Evolutionary conservation across 2,797 vertebrate species (phyloP).

Genomic region (Uromys caudimaculatus): DNA sequence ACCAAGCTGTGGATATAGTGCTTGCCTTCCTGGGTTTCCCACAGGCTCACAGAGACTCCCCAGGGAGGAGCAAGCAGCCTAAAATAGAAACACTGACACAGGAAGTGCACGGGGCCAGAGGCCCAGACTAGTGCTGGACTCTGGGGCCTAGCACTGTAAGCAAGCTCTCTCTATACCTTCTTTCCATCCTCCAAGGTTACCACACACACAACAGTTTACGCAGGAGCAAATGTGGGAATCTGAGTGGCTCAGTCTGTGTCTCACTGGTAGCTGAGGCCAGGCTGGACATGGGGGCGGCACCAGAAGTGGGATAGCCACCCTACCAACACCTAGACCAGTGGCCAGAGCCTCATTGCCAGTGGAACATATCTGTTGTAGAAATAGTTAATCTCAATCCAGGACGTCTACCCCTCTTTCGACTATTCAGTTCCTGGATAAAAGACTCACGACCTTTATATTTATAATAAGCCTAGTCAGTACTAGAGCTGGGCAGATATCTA

Average conservation of each 20-base stretch:
- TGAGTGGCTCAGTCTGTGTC: background rate
- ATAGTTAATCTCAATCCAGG: background rate
- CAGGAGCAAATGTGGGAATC: background rate
- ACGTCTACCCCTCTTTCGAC: background rate
- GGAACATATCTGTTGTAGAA: background rate
- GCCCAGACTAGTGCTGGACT: background rate
- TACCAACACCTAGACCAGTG: fast-evolving
- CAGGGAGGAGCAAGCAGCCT: background rate
- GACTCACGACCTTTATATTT: background rate
- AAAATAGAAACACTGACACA: conserved; percentile 67
- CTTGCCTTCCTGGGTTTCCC: background rate
- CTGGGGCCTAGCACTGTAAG: fast-evolving
- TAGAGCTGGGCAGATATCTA: background rate
- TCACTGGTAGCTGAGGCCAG: background rate
- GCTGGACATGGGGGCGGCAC: background rate
- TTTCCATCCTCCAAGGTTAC: background rate
- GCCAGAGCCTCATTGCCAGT: background rate
- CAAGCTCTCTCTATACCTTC: background rate
- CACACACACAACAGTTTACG: background rate
- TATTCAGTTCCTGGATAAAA: background rate
- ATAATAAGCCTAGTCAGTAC: background rate
- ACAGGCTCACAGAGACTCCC: background rate
- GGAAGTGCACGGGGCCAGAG: background rate
- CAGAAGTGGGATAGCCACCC: background rate
- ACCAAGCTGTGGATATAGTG: background rate